A percentile compares a stretch with the other conserved stretches of the same genome.
Evolutionary conservation across 2,888 invertebrate species (phyloP).

Genomic region (Campopleginae sp.): DNA sequence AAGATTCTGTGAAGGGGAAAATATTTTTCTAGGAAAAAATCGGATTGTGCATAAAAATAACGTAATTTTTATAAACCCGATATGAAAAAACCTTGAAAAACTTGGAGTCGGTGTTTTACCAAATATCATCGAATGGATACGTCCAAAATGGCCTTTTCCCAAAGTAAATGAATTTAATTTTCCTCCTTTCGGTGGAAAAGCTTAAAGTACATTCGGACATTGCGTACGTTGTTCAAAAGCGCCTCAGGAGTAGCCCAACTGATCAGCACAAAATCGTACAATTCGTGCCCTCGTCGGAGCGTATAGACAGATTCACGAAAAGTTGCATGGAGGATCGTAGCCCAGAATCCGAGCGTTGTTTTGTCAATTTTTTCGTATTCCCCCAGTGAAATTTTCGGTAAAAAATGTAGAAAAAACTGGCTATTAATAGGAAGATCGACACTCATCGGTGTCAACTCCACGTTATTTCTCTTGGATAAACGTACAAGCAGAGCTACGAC

Average conservation of each 20-base stretch:
- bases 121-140: background rate
- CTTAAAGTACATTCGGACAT: background rate
- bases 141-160: background rate
- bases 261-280: slow-evolving; percentile 23
- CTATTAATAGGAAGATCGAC: background rate
- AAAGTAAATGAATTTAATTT: background rate
- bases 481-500: background rate
- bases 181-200: background rate
- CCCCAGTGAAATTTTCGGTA: background rate
- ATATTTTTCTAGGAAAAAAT: too few relatives aligned
- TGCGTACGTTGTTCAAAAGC: background rate
- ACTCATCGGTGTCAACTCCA: background rate
- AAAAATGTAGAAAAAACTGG: background rate
- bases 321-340: background rate
- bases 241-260: background rate
- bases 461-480: background rate
- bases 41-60: too few relatives aligned
- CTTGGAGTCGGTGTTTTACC: background rate
- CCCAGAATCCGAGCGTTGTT: background rate
- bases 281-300: background rate
- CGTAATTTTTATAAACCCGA: too few relatives aligned
- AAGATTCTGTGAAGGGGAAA: too few relatives aligned
- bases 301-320: background rate
- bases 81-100: background rate
- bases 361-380: background rate